A percentile compares a stretch with the other conserved stretches of the same genome.
phyloP scores from a whole-genome alignment of 2,113 vertebrate species.

The Tenebrosternarchus preto region DNA sequence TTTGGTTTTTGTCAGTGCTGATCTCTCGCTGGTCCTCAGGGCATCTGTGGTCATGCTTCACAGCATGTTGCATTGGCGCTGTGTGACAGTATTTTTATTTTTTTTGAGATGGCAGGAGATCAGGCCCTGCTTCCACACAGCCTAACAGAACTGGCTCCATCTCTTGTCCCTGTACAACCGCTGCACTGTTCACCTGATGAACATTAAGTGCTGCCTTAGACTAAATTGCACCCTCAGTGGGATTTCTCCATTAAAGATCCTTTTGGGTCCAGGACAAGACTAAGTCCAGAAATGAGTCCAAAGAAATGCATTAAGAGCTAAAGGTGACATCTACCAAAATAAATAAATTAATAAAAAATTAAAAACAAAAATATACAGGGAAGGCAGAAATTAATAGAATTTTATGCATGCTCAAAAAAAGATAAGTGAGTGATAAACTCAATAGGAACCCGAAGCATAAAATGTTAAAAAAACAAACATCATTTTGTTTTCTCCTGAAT shows the following conservation, averaged over 20 bases:
- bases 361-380: slow-evolving; percentile 58
- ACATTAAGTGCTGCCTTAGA: slow-evolving; percentile 42
- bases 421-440: not conserved
- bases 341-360: slow-evolving; percentile 26
- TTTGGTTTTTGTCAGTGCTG: slow-evolving; percentile 32
- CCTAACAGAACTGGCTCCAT: not conserved
- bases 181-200: not conserved
- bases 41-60: slow-evolving; percentile 44
- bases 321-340: slow-evolving; percentile 50
- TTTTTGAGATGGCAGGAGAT: too few relatives aligned
- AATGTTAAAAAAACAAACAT: slow-evolving; percentile 52
- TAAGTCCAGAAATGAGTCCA: not conserved
- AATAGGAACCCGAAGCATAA: slow-evolving; percentile 17
- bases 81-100: not conserved
- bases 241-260: not conserved
- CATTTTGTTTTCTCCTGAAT: slow-evolving; percentile 46
- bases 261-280: slow-evolving; percentile 6
- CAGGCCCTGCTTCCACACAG: not conserved
- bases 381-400: not conserved
- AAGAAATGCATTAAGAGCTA: slow-evolving; percentile 53
- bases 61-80: slow-evolving; percentile 14
- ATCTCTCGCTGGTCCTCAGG: slow-evolving; percentile 17
- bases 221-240: not conserved
- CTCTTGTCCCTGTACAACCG: not conserved
- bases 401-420: too few relatives aligned